These are phyloP conservation scores for Meloe dianella DNA, from an alignment of 2,888 invertebrate species.

Conservation along the genomic window DNA sequence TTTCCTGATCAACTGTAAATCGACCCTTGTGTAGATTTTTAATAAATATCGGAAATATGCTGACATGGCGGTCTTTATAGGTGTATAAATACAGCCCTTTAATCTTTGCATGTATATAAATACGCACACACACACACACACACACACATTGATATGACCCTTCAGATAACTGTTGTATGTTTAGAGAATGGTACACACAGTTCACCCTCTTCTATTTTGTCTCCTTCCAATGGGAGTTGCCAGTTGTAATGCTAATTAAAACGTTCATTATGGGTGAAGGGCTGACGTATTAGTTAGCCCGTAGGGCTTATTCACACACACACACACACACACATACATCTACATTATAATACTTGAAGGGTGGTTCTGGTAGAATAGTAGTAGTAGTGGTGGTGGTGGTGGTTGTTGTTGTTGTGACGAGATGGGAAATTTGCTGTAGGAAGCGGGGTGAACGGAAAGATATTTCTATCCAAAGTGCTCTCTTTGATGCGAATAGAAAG, in stretches of 20 bases:
- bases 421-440: neutral
- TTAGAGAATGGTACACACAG: constrained; percentile 5
- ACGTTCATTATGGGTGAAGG: constrained; percentile 31
- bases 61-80: neutral
- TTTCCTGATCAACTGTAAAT: neutral
- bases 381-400: neutral
- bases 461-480: constrained; percentile 1
- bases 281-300: constrained; percentile 5
- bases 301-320: neutral
- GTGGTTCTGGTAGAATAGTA: neutral
- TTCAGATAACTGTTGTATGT: neutral
- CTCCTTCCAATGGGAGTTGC: constrained; percentile 35
- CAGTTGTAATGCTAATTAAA: constrained; percentile 40
- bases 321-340: neutral
- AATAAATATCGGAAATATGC: neutral
- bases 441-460: neutral
- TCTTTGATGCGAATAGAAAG: neutral
- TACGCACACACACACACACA: neutral
- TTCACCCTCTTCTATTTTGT: neutral
- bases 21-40: neutral
- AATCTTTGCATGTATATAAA: neutral
- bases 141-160: neutral
- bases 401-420: neutral
- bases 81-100: neutral
- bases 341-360: neutral